Percentiles rank a stretch among this genome's conserved stretches.
Evolutionary conservation across 1,140 invertebrate species (phyloP).

Genomic region (Magallana angulata): DNA sequence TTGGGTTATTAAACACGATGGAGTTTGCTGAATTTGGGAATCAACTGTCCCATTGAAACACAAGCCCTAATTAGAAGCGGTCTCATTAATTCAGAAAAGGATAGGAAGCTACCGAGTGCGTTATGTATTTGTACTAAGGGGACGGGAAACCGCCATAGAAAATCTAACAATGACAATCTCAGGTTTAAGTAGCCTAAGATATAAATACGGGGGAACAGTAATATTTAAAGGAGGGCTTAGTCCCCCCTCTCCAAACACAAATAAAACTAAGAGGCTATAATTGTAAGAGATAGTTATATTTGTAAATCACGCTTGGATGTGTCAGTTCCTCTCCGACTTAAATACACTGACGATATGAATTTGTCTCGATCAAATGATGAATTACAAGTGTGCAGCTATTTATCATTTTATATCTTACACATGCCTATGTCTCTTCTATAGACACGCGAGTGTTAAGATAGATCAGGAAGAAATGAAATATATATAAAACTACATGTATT

Average conservation of each 20-base stretch:
- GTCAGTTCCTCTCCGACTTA: background rate
- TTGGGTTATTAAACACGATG: background rate
- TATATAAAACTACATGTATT: too few species aligned
- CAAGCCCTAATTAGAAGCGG: background rate
- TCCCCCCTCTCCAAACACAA: background rate
- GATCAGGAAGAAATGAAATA: too few species aligned
- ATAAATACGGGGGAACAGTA: background rate
- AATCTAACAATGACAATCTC: background rate
- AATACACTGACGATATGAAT: background rate
- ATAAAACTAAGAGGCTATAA: too few species aligned
- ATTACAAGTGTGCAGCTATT: background rate
- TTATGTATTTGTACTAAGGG: background rate
- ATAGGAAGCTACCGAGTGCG: background rate
- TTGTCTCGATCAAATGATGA: background rate
- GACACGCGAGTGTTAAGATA: too few species aligned
- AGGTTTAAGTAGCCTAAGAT: background rate
- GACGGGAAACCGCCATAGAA: background rate
- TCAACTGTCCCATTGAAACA: background rate
- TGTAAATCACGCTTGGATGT: background rate
- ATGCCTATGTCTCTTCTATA: too few species aligned
- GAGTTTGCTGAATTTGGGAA: background rate
- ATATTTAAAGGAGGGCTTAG: background rate
- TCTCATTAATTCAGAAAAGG: conserved; percentile 22
- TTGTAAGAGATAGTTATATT: too few species aligned
- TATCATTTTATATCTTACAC: too few species aligned